Conservation (phyloP, 2,888 invertebrate species). For the Xanthia togata region DNA sequence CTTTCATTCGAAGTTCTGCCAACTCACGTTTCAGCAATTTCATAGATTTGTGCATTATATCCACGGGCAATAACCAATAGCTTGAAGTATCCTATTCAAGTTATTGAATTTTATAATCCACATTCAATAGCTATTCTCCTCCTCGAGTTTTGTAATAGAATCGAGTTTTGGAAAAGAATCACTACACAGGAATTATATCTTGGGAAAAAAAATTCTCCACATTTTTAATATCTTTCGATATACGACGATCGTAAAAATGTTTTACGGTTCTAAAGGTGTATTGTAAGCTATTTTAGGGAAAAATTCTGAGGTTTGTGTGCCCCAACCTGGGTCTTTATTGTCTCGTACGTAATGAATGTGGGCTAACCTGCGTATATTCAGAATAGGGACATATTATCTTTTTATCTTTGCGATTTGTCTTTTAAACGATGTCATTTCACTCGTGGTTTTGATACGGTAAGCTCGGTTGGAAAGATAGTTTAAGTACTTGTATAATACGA, state of each 20-base stretch:
- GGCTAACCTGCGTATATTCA: slow-evolving; percentile 31
- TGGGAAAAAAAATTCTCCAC: slow-evolving; percentile 17
- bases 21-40: slow-evolving; percentile 36
- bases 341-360: slow-evolving; percentile 43
- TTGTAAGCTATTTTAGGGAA: slow-evolving; percentile 44
- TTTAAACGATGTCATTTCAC: slow-evolving; percentile 46
- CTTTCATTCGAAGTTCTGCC: slow-evolving; percentile 32
- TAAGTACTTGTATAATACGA: not conserved
- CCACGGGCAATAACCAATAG: slow-evolving; percentile 7
- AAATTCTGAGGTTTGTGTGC: slow-evolving; percentile 34
- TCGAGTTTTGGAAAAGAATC: not conserved
- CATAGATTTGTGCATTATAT: slow-evolving; percentile 27
- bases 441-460: slow-evolving; percentile 31
- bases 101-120: slow-evolving; percentile 38
- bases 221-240: slow-evolving; percentile 51
- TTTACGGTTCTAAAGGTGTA: slow-evolving; percentile 50
- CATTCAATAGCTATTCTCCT: not conserved
- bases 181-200: slow-evolving; percentile 15
- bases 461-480: slow-evolving; percentile 16
- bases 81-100: slow-evolving; percentile 26
- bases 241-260: slow-evolving; percentile 54
- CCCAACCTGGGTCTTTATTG: slow-evolving; percentile 20
- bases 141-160: not conserved
- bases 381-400: slow-evolving; percentile 40
- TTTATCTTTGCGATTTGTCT: slow-evolving; percentile 52